A percentile compares a stretch with the other conserved stretches of the same genome.
Evolutionary conservation across 2,888 invertebrate species (phyloP).

Genomic region (Drosophila ustulata): DNA sequence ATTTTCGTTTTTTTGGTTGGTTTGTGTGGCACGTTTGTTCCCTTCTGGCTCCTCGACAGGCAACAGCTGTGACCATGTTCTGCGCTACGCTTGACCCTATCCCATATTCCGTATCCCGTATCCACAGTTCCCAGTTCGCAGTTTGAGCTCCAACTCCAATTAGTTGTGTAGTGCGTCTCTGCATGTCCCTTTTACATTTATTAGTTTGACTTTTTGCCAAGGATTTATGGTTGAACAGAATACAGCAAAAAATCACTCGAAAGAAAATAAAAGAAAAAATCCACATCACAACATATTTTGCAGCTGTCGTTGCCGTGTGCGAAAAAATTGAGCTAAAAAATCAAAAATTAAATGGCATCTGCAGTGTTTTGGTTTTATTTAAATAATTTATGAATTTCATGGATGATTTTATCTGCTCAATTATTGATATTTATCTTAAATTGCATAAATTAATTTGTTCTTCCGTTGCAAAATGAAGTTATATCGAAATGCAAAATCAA

Average conservation of each 20-base stretch:
- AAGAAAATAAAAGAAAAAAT: slow-evolving; percentile 9
- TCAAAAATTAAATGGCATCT: slow-evolving; percentile 13
- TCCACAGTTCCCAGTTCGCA: slow-evolving; percentile 1
- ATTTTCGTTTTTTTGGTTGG: slow-evolving; percentile 7
- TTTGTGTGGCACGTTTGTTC: slow-evolving; percentile 46
- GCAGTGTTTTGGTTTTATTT: slow-evolving; percentile 17
- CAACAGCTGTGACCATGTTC: slow-evolving; percentile 57
- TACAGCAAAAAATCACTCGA: slow-evolving; percentile 1
- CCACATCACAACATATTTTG: slow-evolving; percentile 37
- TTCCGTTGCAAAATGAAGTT: slow-evolving; percentile 18
- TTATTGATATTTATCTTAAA: slow-evolving; percentile 49
- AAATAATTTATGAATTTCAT: slow-evolving; percentile 10
- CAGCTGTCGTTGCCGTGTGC: slow-evolving; percentile 57
- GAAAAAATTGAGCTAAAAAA: slow-evolving; percentile 12
- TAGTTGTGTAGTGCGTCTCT: slow-evolving; percentile 54
- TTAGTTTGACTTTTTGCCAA: slow-evolving; percentile 66
- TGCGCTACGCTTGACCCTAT: slow-evolving; percentile 6
- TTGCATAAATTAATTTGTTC: slow-evolving; percentile 32
- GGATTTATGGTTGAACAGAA: slow-evolving; percentile 60
- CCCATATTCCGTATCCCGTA: slow-evolving; percentile 5
- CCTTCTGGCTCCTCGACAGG: slow-evolving; percentile 25
- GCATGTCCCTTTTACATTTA: slow-evolving; percentile 66
- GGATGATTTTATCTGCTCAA: slow-evolving; percentile 36
- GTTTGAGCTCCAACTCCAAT: slow-evolving; percentile 45
- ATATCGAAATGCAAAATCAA: slow-evolving; percentile 29